Base-by-base conservation (phyloP, 1,140 invertebrate genomes). In the Cecropterus lyciades region DNA sequence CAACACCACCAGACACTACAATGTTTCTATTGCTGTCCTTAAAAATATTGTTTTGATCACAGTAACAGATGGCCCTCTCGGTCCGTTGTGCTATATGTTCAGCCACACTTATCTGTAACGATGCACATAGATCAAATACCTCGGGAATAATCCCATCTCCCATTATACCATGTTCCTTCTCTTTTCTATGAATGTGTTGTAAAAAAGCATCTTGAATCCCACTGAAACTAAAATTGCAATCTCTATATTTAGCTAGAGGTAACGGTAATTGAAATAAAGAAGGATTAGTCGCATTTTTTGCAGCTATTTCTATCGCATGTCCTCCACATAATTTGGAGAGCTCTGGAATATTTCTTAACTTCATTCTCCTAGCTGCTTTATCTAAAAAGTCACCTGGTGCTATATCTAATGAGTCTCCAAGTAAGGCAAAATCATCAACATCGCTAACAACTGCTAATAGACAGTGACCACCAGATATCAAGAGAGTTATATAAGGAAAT, bases 381-480 rank as follows among this genome's bases (percentile, higher is more conserved):
- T 99, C 98, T 75, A 98, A 94, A 3, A 95, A 94, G 93, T 99
- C 98, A 52, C 99, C 99, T 17, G 98, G 98, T 48, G 98, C 95
- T 93, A 97, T 95, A 92, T 99, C 98, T 14, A 96, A 69, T 37
- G 93, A 94, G 69, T 95, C 89, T 4, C 98, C 98, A 9, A 99
- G 92, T 40, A 98, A 86, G 9, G 95, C 87, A 93, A 98, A 98
- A 40, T 96, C 93, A 66, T 96, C 93, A 14, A 98, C 93, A 81
- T 93, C 93, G 82, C 95, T 93, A 1, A 95, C 98, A 13, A 99
- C 78, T 40, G 95, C 95, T 59, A 99, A 80, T 49, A 99, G 92
- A 91, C 97, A 97, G 84, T 99, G 98, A 7, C 98, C 98, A 60
- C 98, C 98, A 80, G 98, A 99, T 66, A 98, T 95, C 2, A 99